phyloP scores from a whole-genome alignment of 2,888 invertebrate species.

The Tenthredo notha region DNA sequence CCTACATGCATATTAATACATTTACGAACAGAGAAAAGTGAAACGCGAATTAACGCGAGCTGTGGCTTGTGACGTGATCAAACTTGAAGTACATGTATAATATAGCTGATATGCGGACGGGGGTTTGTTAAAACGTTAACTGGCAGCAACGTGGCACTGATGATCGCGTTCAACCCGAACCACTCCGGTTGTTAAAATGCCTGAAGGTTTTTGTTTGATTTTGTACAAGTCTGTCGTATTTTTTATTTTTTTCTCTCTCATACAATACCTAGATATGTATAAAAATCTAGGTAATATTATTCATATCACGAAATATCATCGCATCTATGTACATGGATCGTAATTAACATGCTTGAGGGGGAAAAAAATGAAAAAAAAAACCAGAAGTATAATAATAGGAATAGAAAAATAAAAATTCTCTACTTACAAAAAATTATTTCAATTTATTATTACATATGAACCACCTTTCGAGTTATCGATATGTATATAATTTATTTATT shows the following conservation, averaged over 20 bases:
- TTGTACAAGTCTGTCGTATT: conserved; percentile 3
- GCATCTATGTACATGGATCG: too few relatives aligned
- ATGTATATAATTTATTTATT: too few relatives aligned
- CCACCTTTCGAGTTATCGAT: not conserved
- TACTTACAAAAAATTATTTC: not conserved
- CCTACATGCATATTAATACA: not conserved
- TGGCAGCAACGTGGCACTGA: conserved; percentile 45
- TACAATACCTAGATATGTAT: not conserved
- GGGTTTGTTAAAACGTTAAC: conserved; percentile 46
- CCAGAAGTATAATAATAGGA: too few relatives aligned
- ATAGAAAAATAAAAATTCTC: too few relatives aligned
- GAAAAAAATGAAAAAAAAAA: not conserved
- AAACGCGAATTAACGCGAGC: conserved; percentile 34
- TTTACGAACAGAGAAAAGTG: conserved; percentile 14
- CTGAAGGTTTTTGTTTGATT: conserved; percentile 34
- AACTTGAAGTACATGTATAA: conserved; percentile 46
- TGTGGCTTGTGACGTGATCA: conserved; percentile 43
- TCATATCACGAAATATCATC: not conserved
- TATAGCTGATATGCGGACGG: conserved; percentile 5
- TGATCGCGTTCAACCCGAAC: conserved; percentile 20
- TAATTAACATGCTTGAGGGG: not conserved
- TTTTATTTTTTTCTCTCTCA: not conserved
- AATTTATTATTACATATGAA: not conserved
- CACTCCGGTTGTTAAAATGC: conserved; percentile 30
- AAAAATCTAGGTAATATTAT: not conserved